These are phyloP conservation scores for Scrobipalpa atriplicella DNA, from an alignment of 2,888 invertebrate species.

Conservation along the genomic window DNA sequence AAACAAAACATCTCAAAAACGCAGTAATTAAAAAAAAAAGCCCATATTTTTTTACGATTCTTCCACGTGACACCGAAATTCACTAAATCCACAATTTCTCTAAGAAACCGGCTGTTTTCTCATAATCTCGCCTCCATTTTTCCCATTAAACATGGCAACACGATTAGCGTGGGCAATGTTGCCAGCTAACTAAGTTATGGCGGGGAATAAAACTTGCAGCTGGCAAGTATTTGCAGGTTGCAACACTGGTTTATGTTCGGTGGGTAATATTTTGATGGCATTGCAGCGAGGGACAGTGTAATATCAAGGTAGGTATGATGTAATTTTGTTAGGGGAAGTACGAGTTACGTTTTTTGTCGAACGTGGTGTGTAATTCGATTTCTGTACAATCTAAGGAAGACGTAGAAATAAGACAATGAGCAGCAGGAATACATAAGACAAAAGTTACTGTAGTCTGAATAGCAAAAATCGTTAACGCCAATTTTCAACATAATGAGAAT, in stretches of 20 bases:
- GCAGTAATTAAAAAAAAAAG: not conserved
- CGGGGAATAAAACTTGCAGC: slow-evolving; percentile 38
- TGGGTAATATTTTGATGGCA: slow-evolving; percentile 12
- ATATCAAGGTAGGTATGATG: not conserved
- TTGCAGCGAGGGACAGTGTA: not conserved
- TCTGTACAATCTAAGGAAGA: too few relatives aligned
- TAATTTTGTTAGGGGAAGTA: not conserved
- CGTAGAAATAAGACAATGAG: not conserved
- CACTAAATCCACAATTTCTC: not conserved
- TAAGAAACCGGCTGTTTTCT: slow-evolving; percentile 14
- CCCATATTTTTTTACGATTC: not conserved
- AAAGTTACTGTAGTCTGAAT: too few relatives aligned
- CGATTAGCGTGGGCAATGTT: slow-evolving; percentile 52
- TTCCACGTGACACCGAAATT: not conserved
- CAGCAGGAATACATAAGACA: too few relatives aligned
- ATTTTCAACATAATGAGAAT: too few relatives aligned
- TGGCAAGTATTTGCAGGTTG: slow-evolving; percentile 22
- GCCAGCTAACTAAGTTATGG: slow-evolving; percentile 57
- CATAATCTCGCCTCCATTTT: slow-evolving; percentile 38
- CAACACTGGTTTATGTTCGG: slow-evolving; percentile 16
- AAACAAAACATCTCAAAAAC: not conserved
- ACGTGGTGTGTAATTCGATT: not conserved
- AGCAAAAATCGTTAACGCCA: too few relatives aligned
- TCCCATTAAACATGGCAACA: slow-evolving; percentile 52
- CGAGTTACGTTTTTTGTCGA: not conserved